phyloP scores from a whole-genome alignment of 2,113 vertebrate genomes.

The Larimichthys polyactis region DNA sequence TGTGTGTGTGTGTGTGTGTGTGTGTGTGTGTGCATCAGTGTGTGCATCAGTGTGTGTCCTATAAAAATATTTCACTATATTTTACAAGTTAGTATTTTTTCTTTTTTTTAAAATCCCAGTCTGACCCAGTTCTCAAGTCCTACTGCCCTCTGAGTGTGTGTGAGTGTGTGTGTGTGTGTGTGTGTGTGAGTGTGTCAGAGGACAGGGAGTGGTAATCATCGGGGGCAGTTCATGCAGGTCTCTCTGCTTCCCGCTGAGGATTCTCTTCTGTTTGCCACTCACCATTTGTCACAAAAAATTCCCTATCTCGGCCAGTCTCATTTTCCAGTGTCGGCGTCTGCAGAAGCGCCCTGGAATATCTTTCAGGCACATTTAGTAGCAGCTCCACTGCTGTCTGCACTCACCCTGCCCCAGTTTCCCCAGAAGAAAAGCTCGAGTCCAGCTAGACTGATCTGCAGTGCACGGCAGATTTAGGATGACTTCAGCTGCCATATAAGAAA shows the following conservation, averaged over 20 bases:
- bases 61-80: neutral
- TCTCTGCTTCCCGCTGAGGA: conserved; percentile 2
- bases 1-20: neutral
- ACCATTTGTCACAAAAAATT: conserved; percentile 43
- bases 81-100: neutral
- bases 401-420: conserved; percentile 6
- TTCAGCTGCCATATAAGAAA: neutral
- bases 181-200: neutral
- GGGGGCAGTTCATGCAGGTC: conserved; percentile 32
- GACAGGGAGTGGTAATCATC: conserved; percentile 23
- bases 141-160: neutral
- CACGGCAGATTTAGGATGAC: neutral
- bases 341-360: conserved; percentile 44
- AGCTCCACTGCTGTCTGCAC: conserved; percentile 37
- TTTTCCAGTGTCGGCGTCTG: conserved; percentile 16
- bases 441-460: neutral
- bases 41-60: neutral
- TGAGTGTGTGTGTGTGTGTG: neutral
- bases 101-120: neutral
- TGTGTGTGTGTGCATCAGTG: neutral
- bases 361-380: conserved; percentile 46
- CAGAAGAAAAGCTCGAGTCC: neutral
- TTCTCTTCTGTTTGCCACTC: conserved; percentile 36
- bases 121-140: conserved; percentile 18
- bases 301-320: conserved; percentile 1